Conservation (phyloP, 2,797 vertebrate species). For the Dromococcyx pavoninus region DNA sequence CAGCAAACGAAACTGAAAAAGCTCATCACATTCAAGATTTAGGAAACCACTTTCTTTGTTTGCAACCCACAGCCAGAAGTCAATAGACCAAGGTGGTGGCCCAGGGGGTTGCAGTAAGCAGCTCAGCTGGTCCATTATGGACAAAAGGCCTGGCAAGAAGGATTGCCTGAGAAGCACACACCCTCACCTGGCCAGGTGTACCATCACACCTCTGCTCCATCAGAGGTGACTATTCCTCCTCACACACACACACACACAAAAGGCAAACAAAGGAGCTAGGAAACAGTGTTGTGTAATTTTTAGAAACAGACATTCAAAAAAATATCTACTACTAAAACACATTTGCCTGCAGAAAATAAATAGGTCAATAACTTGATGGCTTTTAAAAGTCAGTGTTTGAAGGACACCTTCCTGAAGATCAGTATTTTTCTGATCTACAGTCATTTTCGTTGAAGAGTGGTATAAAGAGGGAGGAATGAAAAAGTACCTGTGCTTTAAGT, state of each 20-base stretch:
- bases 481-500: neutral
- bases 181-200: neutral
- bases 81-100: neutral
- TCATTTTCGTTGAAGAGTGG: neutral
- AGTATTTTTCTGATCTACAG: neutral
- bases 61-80: neutral
- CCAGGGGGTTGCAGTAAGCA: neutral
- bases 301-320: neutral
- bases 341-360: neutral
- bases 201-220: neutral
- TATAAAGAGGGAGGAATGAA: fast-evolving
- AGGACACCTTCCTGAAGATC: neutral
- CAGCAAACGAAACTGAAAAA: neutral
- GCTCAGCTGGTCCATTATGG: neutral
- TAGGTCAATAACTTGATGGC: neutral
- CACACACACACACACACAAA: too few relatives aligned
- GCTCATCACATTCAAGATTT: neutral
- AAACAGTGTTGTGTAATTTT: neutral
- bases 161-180: neutral
- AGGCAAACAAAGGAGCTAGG: neutral
- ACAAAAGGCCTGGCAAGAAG: neutral
- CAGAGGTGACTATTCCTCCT: neutral
- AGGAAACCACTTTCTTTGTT: neutral
- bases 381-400: neutral
- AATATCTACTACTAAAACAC: neutral